Evolutionary conservation across 2,888 invertebrate species (phyloP).

Genomic region (Masnerella sp.): DNA sequence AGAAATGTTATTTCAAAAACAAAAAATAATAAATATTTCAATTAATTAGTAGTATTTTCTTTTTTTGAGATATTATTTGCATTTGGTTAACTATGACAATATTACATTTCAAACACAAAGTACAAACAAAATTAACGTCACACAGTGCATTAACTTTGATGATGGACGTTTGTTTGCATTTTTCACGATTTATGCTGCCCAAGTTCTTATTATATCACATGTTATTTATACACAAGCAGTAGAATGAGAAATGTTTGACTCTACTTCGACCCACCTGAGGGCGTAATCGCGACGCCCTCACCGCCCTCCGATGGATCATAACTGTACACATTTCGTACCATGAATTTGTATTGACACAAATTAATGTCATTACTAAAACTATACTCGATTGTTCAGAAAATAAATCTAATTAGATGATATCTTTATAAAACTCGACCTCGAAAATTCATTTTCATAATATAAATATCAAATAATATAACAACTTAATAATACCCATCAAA

Average conservation of each 20-base stretch:
- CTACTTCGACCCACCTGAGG: slow-evolving; percentile 77
- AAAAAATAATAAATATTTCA: no score
- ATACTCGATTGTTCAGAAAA: no score
- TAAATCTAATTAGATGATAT: no score
- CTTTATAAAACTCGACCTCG: no score
- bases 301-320: slow-evolving; percentile 76
- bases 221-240: slow-evolving; percentile 65
- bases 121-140: slow-evolving; percentile 14
- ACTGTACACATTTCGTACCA: slow-evolving; percentile 65
- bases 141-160: slow-evolving; percentile 19
- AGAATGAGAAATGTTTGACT: slow-evolving; percentile 72
- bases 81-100: no score
- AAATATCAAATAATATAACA: no score
- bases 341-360: slow-evolving; percentile 19
- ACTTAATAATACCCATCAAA: no score
- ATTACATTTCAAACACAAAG: no score
- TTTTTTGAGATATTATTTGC: no score
- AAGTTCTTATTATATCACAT: slow-evolving; percentile 46
- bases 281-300: slow-evolving; percentile 76
- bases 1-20: no score
- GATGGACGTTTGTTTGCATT: slow-evolving; percentile 34
- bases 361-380: slow-evolving; percentile 29
- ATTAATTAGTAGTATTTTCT: no score
- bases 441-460: no score
- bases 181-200: slow-evolving; percentile 48